Base-by-base conservation (phyloP, 2,888 invertebrate species). In the Meganola albula region DNA sequence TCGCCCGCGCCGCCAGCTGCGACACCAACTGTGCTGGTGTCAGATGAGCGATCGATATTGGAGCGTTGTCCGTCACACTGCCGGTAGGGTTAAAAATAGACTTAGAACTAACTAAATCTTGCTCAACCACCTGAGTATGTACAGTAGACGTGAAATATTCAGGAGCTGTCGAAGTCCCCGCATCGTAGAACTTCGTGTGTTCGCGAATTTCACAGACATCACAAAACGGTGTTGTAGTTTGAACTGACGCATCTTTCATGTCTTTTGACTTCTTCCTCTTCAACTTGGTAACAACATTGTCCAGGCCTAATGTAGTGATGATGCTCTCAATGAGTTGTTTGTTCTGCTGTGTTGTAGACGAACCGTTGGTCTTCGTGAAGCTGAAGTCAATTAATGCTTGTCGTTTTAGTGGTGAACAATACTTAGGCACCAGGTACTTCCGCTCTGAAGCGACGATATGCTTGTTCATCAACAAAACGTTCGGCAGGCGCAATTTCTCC, bases 11-110 rank as follows among this genome's bases (percentile, higher is more conserved):
- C 12, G 82, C 83, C 24, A 84, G 48, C 55, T 83, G 85, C 1
- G 82, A 83, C 31, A 85, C 83, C 33, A 85, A 53, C 50, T 85
- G 85, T 14, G 85, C 85, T 2, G 85, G 83, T 8, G 85, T 85
- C 48, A 85, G 59, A 35, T 85, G 85, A 9, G 83, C 73, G 28
- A 85, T 80, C 3, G 85, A 85, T 36, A 85, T 74, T 1, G 77
- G 63, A 12, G 72, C 70, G 16, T 72, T 64, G 20, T 72, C 74
- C 2, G 64, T 51, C 10, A 65, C 48, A 44, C 76, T 71, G 1
- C 84, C 83, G 11, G 63, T 72, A 0, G 83, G 76, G 24, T 72
- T 77, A 47, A 83, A 85, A 30, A 82, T 57, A 5, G 79, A 53
- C 52, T 75, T 77, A 2, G 84, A 84, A 55, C 52, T 83, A 10